phyloP scores from a whole-genome alignment of 2,888 invertebrate species.

The Cryptocephalus primarius region DNA sequence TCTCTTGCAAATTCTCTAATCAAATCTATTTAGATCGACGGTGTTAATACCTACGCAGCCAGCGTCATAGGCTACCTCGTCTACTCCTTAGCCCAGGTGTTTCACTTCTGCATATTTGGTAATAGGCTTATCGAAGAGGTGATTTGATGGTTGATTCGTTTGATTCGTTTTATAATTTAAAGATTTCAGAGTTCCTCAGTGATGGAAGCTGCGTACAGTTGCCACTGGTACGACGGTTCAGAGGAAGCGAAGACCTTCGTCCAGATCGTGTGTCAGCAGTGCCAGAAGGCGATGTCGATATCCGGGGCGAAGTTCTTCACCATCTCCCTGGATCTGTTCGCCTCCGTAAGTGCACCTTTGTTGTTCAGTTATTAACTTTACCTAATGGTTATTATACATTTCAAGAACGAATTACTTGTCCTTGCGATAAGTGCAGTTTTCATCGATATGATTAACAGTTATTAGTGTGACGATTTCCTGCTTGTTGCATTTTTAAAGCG shows the following conservation, averaged over 20 bases:
- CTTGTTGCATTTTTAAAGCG: no score
- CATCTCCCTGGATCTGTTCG: slow-evolving; percentile 76
- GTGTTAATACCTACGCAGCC: slow-evolving; percentile 66
- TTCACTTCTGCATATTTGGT: slow-evolving; percentile 78
- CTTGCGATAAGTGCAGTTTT: background rate
- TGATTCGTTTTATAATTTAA: background rate
- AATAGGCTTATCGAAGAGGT: slow-evolving; percentile 83
- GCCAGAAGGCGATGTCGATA: slow-evolving; percentile 81
- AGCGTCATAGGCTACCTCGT: slow-evolving; percentile 68
- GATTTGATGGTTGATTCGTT: slow-evolving; percentile 11
- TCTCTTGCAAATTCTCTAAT: no score
- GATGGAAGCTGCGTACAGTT: slow-evolving; percentile 85
- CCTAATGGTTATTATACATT: no score
- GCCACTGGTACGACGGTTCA: slow-evolving; percentile 84
- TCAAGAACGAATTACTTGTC: no score
- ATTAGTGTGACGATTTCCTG: no score
- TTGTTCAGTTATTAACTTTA: no score
- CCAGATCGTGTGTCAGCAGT: slow-evolving; percentile 83
- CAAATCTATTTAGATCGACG: slow-evolving; percentile 47
- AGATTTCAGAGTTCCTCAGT: slow-evolving; percentile 73
- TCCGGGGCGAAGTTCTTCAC: slow-evolving; percentile 86
- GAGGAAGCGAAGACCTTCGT: slow-evolving; percentile 86
- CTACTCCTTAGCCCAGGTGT: slow-evolving; percentile 75
- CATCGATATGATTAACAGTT: background rate
- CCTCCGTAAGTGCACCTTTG: slow-evolving; percentile 55